These are phyloP conservation scores for Lampropteryx suffumata DNA, from an alignment of 2,888 invertebrate genomes.

Conservation along the genomic window DNA sequence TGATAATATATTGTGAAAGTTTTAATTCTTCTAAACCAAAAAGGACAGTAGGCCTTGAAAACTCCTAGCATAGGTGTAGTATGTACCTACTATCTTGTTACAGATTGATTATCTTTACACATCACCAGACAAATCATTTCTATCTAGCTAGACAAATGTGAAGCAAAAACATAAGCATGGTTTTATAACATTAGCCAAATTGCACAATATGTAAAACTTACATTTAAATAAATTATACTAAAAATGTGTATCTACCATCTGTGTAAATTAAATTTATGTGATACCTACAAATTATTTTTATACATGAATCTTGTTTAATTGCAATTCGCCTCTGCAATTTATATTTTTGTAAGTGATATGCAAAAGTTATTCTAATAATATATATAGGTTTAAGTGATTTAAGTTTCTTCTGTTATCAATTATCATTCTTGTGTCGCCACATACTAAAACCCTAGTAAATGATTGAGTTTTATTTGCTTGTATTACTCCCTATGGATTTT, in stretches of 20 bases:
- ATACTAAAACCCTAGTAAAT: conserved; percentile 6
- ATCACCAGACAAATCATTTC: too few species aligned
- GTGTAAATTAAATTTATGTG: conserved; percentile 12
- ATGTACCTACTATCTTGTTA: too few species aligned
- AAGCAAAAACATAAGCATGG: too few species aligned
- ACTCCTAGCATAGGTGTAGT: too few species aligned
- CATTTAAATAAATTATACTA: too few species aligned
- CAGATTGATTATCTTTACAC: too few species aligned
- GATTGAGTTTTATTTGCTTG: background rate
- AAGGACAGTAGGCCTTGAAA: background rate
- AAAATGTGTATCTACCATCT: too few species aligned
- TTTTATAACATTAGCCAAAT: background rate
- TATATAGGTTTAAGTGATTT: background rate
- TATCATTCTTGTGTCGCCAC: background rate
- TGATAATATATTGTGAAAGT: too few species aligned
- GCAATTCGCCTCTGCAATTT: conserved; percentile 19
- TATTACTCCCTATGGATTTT: too few species aligned
- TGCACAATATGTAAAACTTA: background rate
- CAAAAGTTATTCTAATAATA: background rate
- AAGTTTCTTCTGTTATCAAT: background rate
- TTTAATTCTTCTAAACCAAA: background rate
- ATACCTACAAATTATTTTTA: conserved; percentile 23
- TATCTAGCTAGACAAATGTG: too few species aligned
- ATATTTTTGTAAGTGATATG: conserved; percentile 17
- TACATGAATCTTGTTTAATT: conserved; percentile 14